phyloP scores from a whole-genome alignment of 1,140 invertebrate species.

The Planococcus citri region DNA sequence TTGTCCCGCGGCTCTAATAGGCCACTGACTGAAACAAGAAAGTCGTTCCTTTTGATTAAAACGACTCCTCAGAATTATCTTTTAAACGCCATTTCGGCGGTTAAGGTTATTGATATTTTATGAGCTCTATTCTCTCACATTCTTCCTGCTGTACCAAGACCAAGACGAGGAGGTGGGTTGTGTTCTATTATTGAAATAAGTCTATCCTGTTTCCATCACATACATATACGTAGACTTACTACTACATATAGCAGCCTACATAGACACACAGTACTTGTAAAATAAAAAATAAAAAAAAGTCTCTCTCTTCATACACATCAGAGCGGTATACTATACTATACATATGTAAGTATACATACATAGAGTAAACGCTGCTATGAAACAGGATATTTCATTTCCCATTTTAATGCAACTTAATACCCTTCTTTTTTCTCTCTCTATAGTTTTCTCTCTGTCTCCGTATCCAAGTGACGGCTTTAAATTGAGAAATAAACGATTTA shows the following conservation, averaged over 20 bases:
- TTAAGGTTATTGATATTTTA: conserved; percentile 8
- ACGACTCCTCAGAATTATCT: conserved; percentile 2
- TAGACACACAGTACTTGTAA: too few species aligned
- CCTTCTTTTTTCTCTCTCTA: background rate
- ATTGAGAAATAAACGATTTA: conserved; percentile 4
- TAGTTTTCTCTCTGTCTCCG: too few species aligned
- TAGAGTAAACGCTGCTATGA: background rate
- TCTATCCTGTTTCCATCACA: background rate
- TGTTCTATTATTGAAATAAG: conserved; percentile 4
- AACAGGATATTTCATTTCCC: conserved; percentile 6
- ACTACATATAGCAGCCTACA: too few species aligned
- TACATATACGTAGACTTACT: too few species aligned
- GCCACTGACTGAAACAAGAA: conserved; percentile 6
- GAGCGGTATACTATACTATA: too few species aligned
- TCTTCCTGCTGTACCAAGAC: too few species aligned
- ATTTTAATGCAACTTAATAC: conserved; percentile 1
- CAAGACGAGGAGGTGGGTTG: background rate
- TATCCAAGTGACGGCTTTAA: background rate
- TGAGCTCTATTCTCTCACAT: conserved; percentile 6
- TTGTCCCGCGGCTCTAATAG: background rate
- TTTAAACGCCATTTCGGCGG: conserved; percentile 5
- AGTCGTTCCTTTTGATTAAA: conserved; percentile 7
- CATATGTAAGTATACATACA: background rate
- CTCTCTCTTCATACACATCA: too few species aligned
- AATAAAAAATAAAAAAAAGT: too few species aligned